Evolutionary conservation across 2,113 vertebrate species (phyloP), one percentile per base, ranked within the genome.

Genomic region (Plotosus lineatus): DNA sequence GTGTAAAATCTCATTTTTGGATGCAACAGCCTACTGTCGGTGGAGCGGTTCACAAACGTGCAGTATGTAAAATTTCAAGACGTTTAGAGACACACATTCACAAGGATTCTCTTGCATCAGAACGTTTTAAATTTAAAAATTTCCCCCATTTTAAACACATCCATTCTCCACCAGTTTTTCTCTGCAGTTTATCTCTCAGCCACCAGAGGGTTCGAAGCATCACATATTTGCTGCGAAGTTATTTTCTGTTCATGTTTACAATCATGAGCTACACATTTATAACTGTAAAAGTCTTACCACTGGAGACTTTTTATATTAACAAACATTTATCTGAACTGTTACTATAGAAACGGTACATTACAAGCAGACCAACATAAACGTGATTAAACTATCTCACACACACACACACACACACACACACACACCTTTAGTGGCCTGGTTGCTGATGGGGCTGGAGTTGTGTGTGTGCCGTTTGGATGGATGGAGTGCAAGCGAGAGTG

Each of bases 371-470:
- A 97, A 3, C 44, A 42, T 12, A 69, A n/a, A 46, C 40, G 28
- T 60, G 14, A 60, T 60, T 33, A 8, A 14, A 60, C 7, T 33
- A n/a, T n/a, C n/a, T n/a, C 46, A 33, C 9, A 40, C 48, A 74
- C 17, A 36, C 71, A 33, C 48, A 50, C 68, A 26, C 69, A 48
- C 42, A 48, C 68, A 48, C 10, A 19, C 60, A 50, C n/a, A 8
- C 73, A 36, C 88, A 96, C 95, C 95, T 95, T 96, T 96, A 50
- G 95, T 96, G 53, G 95, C 95, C 91, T 96, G 95, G 89, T 96
- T 96, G 90, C 93, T 96, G 89, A 96, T 92, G n/a, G 95, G 95
- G 3, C 95, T 95, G 84, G 94, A 93, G 74, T 95, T 96, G 80
- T 94, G 93, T 10, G 94, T 92, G 78, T 93, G 94, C 91, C 94